Conservation (phyloP, 92 coral and sea anemone species). For the Muricea muricata region DNA sequence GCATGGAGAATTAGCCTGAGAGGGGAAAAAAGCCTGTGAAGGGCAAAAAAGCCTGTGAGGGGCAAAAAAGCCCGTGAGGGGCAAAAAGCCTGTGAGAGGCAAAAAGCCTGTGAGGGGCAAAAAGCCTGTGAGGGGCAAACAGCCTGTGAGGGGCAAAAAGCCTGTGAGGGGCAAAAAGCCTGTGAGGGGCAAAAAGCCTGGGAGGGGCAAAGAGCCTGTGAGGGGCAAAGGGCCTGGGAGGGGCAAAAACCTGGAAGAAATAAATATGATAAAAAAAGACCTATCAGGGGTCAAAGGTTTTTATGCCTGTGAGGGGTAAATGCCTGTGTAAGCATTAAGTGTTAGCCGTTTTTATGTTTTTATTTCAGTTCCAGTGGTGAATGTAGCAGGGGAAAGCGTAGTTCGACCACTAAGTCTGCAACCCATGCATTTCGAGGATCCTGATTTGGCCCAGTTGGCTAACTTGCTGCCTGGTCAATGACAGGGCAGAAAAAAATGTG, state of each 20-base stretch:
- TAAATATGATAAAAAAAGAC: too few species aligned
- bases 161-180: neutral
- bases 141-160: slow-evolving; percentile 4
- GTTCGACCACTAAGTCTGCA: neutral
- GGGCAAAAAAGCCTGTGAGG: neutral
- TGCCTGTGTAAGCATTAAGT: too few species aligned
- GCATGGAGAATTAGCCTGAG: neutral
- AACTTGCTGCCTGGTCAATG: neutral
- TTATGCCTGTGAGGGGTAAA: too few species aligned
- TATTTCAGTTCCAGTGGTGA: neutral
- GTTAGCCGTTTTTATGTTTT: too few species aligned
- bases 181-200: neutral
- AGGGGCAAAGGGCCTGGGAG: too few species aligned
- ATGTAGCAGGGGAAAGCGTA: neutral
- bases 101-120: neutral
- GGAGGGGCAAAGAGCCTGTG: neutral
- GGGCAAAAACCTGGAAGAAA: too few species aligned
- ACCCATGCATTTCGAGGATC: neutral
- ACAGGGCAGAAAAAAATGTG: neutral
- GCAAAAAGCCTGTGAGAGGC: neutral
- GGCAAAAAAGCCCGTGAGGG: neutral
- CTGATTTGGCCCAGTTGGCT: neutral
- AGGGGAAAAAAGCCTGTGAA: neutral
- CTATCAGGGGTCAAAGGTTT: too few species aligned
- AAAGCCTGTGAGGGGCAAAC: slow-evolving; percentile 2